Percentiles rank a stretch among this genome's conserved stretches.
Conservation (phyloP, 2,113 vertebrate genomes). For the Amblyornis subalaris region DNA sequence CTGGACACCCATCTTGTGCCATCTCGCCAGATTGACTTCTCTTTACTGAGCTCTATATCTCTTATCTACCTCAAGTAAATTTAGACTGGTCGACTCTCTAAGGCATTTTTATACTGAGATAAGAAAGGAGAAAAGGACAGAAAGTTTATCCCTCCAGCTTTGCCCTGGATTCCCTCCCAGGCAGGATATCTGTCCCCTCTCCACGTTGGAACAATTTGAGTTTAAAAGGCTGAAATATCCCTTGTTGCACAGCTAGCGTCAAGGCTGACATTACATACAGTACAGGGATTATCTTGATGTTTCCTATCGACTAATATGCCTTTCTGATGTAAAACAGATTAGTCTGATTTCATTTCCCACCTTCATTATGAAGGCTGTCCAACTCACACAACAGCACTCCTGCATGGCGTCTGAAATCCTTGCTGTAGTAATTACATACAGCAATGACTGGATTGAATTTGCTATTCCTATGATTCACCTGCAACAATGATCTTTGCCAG, state of each 20-base stretch:
- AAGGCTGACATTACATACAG: background rate
- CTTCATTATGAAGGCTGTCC: background rate
- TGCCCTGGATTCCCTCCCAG: background rate
- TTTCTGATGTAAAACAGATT: constrained; percentile 9
- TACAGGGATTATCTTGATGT: background rate
- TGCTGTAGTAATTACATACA: background rate
- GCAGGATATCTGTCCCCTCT: background rate
- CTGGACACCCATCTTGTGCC: too few species aligned
- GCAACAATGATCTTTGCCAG: background rate
- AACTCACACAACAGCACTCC: background rate
- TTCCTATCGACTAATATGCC: background rate
- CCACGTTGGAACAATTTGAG: background rate
- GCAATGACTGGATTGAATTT: background rate
- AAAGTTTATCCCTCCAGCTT: background rate
- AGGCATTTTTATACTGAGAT: background rate
- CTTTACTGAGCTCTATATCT: background rate
- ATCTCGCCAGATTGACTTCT: background rate
- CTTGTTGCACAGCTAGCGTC: background rate
- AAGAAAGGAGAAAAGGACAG: background rate
- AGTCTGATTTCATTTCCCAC: constrained; percentile 1
- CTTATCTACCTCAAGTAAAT: background rate
- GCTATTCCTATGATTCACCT: background rate
- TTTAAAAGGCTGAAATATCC: background rate
- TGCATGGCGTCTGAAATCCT: background rate
- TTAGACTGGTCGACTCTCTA: background rate